Evolutionary conservation across 2,113 vertebrate species (phyloP).

Genomic region (Helogale parvula): DNA sequence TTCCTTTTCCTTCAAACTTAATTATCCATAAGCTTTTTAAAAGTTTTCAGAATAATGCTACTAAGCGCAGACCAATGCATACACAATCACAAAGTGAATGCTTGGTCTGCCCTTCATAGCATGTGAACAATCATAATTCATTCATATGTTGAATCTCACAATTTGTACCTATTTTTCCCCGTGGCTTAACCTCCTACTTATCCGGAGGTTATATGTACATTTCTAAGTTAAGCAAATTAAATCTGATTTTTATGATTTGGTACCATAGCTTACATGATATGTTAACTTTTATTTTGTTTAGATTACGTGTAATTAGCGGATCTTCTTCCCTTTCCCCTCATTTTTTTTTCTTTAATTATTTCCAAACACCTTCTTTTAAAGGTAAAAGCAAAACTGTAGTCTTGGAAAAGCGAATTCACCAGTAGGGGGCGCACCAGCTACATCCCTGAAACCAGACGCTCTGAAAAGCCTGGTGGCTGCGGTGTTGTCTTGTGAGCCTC

Average conservation of each 20-base stretch:
- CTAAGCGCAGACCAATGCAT: constrained; percentile 44
- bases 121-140: constrained; percentile 76
- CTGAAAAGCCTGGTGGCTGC: constrained; percentile 65
- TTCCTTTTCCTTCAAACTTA: constrained; percentile 51
- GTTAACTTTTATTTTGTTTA: constrained; percentile 72
- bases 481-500: neutral
- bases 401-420: constrained; percentile 48
- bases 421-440: constrained; percentile 84
- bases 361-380: constrained; percentile 68
- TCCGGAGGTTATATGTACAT: constrained; percentile 68
- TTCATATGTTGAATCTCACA: constrained; percentile 71
- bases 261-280: constrained; percentile 65
- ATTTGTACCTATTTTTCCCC: constrained; percentile 78
- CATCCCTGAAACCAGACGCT: constrained; percentile 67
- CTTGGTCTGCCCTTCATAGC: constrained; percentile 59
- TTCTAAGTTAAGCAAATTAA: constrained; percentile 81
- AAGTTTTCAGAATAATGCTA: constrained; percentile 65
- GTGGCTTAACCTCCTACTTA: constrained; percentile 76
- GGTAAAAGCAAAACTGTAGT: constrained; percentile 22
- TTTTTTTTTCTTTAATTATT: constrained; percentile 61
- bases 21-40: constrained; percentile 70
- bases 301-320: constrained; percentile 60
- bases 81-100: constrained; percentile 70
- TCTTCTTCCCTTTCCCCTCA: constrained; percentile 36
- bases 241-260: constrained; percentile 74